A percentile compares a stretch with the other conserved stretches of the same genome.
Conservation (phyloP, 1,140 invertebrate species). For the Meloidogyne chitwoodi region DNA sequence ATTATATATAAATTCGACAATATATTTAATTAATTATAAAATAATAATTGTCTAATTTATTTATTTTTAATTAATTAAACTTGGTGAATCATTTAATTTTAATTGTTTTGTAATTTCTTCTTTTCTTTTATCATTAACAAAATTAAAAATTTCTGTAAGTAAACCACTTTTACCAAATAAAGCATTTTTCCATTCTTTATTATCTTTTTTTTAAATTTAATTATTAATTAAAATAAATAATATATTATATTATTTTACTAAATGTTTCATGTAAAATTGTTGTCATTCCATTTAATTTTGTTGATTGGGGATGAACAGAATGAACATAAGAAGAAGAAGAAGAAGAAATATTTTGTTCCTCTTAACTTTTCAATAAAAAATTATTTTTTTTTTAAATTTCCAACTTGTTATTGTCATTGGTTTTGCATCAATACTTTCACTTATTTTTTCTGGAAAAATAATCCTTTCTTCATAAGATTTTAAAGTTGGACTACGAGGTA, state of each 20-base stretch:
- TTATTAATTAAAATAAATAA: background rate
- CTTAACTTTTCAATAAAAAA: slow-evolving; percentile 6
- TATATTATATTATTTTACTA: background rate
- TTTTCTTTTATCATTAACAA: slow-evolving; percentile 53
- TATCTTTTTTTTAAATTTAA: background rate
- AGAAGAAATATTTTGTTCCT: background rate
- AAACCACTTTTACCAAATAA: slow-evolving; percentile 51
- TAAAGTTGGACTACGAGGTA: background rate
- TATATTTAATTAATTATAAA: slow-evolving; percentile 25
- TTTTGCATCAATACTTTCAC: slow-evolving; percentile 12
- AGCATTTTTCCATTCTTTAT: slow-evolving; percentile 41
- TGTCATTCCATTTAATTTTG: slow-evolving; percentile 1
- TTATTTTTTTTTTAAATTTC: background rate
- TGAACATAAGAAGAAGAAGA: background rate
- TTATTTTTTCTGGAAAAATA: background rate
- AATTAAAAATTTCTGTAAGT: slow-evolving; percentile 50
- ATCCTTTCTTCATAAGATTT: background rate
- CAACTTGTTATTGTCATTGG: slow-evolving; percentile 3
- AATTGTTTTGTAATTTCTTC: slow-evolving; percentile 27
- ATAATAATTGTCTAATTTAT: background rate
- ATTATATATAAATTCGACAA: too few relatives aligned
- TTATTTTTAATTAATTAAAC: background rate
- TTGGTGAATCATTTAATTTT: slow-evolving; percentile 10
- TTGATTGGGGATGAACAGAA: background rate
- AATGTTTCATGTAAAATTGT: slow-evolving; percentile 2